Base-by-base conservation (phyloP, 2,888 invertebrate species). In the Bimastos eiseni region DNA sequence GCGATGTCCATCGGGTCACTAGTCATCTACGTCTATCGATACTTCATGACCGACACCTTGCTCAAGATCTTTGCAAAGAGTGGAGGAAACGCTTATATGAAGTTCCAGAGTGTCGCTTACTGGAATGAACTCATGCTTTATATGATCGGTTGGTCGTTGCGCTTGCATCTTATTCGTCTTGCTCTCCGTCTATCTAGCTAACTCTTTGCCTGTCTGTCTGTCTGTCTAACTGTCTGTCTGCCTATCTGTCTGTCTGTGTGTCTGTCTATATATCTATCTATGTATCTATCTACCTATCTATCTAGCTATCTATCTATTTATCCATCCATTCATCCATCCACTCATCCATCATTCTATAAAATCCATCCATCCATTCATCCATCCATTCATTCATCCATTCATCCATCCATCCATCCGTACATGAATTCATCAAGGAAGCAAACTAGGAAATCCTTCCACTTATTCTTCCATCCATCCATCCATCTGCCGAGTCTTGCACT, bases 81-180 rank as follows among this genome's bases (percentile, higher is more conserved):
- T 84, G 94, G 94, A 34, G 95, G 95, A 70, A 93, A 94, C 90
- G 94, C 92, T 30, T 95, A 94, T 91, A 94, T 94, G 93, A 95
- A 95, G 92, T 94, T 95, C 92, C 95, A 95, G 70, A 90, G 90
- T 92, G 95, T 95, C 2, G 95, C 94, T 3, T 94, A 94, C 91
- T 94, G 95, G 93, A 95, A 96, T 91, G 95, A 96, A 91, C 92
- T 95, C 19, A 95, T 96, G 93, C 94, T 94, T 34, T 95, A 95
- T 92, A 94, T 95, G 92, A 93, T 96, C 38, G 95, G 95, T n/a
- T 95, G 95, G 93, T 38, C 13, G 15, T 19, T n/a, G 37, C 19
- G 84, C 11, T 8, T 1, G 1, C 8, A 17, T 5, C 41, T 41
- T 41, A 41, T 5, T 41, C 41, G 41, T 41, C 41, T 41, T n/a